A percentile compares a stretch with the other conserved stretches of the same genome.
phyloP scores from a whole-genome alignment of 2,113 vertebrate genomes.

The Crotalus tigris region DNA sequence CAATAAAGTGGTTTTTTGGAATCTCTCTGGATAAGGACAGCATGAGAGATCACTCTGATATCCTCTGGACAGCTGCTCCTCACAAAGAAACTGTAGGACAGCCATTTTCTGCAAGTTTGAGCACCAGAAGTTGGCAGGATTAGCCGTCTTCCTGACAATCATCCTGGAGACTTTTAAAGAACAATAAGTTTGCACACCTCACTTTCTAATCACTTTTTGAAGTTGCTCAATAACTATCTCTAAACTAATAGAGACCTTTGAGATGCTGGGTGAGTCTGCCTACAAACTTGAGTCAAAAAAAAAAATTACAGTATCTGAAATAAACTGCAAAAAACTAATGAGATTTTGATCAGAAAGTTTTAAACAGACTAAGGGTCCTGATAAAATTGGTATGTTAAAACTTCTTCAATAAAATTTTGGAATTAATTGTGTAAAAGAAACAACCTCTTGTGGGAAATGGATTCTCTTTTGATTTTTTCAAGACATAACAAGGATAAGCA shows the following conservation, averaged over 20 bases:
- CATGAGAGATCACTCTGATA: background rate
- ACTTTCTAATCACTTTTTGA: background rate
- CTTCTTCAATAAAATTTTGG: background rate
- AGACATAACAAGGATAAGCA: background rate
- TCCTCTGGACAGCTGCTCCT: background rate
- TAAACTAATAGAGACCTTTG: background rate
- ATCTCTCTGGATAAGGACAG: background rate
- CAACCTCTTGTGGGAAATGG: background rate
- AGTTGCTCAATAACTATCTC: background rate
- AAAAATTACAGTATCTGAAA: background rate
- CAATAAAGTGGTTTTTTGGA: background rate
- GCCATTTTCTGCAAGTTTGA: background rate
- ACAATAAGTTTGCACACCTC: background rate
- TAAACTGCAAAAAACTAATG: background rate
- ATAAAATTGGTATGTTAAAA: background rate
- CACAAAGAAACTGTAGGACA: background rate
- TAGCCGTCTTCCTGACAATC: background rate
- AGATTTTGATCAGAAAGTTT: no score
- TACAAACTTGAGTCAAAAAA: background rate
- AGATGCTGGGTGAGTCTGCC: background rate
- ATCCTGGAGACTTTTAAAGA: background rate
- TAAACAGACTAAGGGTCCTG: no score
- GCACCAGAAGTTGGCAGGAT: background rate
- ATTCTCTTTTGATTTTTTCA: background rate
- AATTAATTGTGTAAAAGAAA: background rate